phyloP scores from a whole-genome alignment of 64 coral and sea anemone genomes.

The Montipora cactus region DNA sequence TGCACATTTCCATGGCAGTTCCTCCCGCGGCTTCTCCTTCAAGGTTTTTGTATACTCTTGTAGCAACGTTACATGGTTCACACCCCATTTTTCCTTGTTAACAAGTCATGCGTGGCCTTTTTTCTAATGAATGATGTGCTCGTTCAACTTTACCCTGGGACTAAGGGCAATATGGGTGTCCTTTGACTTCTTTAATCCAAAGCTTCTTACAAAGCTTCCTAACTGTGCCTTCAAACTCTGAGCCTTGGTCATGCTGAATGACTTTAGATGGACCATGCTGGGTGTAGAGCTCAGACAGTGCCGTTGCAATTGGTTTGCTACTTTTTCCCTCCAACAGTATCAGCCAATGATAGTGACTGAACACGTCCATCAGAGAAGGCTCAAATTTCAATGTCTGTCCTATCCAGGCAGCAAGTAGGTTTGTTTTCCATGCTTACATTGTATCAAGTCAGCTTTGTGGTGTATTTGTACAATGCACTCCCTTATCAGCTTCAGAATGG shows the following conservation, averaged over 20 bases:
- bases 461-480: slow-evolving; percentile 33
- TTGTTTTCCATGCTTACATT: slow-evolving; percentile 32
- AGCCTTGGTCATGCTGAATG: not conserved
- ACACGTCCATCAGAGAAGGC: slow-evolving; percentile 48
- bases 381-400: slow-evolving; percentile 54
- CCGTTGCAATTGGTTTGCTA: slow-evolving; percentile 1
- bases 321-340: slow-evolving; percentile 11
- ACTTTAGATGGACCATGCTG: not conserved
- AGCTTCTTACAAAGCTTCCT: no score
- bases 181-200: no score
- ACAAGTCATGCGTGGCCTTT: no score
- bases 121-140: no score
- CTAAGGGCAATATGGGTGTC: no score
- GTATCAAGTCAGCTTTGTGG: slow-evolving; percentile 61
- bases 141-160: no score
- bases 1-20: not conserved
- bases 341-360: slow-evolving; percentile 16
- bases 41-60: no score
- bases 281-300: not conserved
- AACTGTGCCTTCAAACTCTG: not conserved
- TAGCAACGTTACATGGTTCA: no score
- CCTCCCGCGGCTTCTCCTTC: no score
- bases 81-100: no score
- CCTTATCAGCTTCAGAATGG: no score
- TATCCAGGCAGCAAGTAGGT: not conserved